These are phyloP conservation scores for Laticauda colubrina DNA, from an alignment of 2,113 vertebrate species.

Conservation along the genomic window DNA sequence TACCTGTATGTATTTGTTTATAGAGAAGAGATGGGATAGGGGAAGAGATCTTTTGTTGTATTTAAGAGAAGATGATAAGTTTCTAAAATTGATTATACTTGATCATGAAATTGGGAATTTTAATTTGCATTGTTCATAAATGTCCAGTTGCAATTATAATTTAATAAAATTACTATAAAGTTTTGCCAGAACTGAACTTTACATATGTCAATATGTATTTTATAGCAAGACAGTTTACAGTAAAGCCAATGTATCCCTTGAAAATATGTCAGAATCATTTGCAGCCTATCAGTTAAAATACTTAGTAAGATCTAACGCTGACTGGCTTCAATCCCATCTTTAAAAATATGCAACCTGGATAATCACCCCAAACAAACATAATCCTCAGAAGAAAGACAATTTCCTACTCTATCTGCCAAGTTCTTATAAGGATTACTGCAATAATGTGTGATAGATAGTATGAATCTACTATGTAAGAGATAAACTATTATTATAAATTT, in stretches of 20 bases:
- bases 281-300: not conserved
- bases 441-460: not conserved
- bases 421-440: not conserved
- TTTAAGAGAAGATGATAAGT: not conserved
- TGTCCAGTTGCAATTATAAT: not conserved
- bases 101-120: not conserved
- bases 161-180: not conserved
- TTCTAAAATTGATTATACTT: not conserved
- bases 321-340: not conserved
- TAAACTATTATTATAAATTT: not conserved
- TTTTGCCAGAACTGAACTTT: not conserved
- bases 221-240: not conserved
- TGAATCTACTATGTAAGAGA: not conserved
- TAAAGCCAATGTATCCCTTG: not conserved
- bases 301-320: not conserved
- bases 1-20: not conserved
- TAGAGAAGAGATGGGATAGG: not conserved
- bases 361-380: not conserved
- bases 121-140: not conserved
- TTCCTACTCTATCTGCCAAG: not conserved
- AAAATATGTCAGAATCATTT: not conserved
- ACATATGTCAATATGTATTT: not conserved
- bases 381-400: not conserved
- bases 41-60: not conserved
- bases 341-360: not conserved